Evolutionary conservation across 2,888 invertebrate genomes (phyloP).

Genomic region (Unio delphinus): DNA sequence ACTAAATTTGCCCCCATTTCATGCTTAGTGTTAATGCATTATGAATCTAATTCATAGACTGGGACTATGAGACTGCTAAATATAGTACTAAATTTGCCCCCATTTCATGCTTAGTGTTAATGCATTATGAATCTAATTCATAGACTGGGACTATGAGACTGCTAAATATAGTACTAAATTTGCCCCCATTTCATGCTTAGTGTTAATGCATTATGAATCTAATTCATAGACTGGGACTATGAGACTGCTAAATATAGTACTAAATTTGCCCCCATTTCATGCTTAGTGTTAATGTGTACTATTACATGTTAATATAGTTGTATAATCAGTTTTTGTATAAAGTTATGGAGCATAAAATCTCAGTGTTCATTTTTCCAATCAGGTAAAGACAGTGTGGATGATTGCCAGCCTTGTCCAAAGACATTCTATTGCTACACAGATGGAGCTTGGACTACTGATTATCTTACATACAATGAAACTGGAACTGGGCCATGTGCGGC

Average conservation of each 20-base stretch:
- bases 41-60: background rate
- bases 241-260: background rate
- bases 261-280: background rate
- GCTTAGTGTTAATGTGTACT: background rate
- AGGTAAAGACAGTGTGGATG: conserved; percentile 43
- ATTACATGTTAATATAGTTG: too few relatives aligned
- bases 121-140: background rate
- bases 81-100: too few relatives aligned
- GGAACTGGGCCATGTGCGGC: conserved; percentile 63
- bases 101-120: background rate
- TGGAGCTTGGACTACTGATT: conserved; percentile 64
- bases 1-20: background rate
- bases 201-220: too few relatives aligned
- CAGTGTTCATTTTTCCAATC: background rate
- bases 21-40: background rate
- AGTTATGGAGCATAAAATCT: too few relatives aligned
- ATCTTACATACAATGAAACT: conserved; percentile 55
- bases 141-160: background rate
- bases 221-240: background rate
- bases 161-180: background rate
- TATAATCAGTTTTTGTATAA: too few relatives aligned
- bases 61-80: background rate
- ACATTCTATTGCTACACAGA: conserved; percentile 61
- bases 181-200: background rate
- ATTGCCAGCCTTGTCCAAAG: conserved; percentile 61